phyloP scores from a whole-genome alignment of 2,113 vertebrate species.

The Bombycilla garrulus region DNA sequence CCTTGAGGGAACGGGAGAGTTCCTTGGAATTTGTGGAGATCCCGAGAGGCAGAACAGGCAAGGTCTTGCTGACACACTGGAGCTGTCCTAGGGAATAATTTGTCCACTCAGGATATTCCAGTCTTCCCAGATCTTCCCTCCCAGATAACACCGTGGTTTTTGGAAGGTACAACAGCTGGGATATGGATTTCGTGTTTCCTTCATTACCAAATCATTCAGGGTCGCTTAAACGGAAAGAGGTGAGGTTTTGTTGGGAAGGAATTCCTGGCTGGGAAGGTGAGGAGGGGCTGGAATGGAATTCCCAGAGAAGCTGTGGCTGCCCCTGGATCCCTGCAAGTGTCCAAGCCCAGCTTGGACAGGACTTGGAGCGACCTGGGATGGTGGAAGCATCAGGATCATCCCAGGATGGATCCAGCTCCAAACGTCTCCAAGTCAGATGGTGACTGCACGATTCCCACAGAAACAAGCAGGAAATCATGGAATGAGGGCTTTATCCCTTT shows the following conservation, averaged over 20 bases:
- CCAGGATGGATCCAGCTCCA: neutral
- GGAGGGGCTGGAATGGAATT: rapidly evolving
- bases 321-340: neutral
- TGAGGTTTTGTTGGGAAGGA: neutral
- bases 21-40: too few species aligned
- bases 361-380: rapidly evolving
- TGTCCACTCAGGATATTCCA: neutral
- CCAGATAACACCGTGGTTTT: rapidly evolving
- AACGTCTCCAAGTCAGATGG: neutral
- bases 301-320: neutral
- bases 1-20: neutral
- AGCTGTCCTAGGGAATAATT: neutral
- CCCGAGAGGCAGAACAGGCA: neutral
- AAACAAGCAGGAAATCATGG: neutral
- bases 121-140: neutral
- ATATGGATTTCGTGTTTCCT: neutral
- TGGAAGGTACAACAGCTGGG: neutral
- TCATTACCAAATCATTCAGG: neutral
- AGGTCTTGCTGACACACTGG: rapidly evolving
- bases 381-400: neutral
- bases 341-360: neutral
- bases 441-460: too few species aligned
- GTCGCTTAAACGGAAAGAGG: rapidly evolving
- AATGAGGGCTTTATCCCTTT: neutral
- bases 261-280: neutral